Evolutionary conservation across 2,888 invertebrate genomes (phyloP).

Genomic region (Pycnomerus fuliginosus): DNA sequence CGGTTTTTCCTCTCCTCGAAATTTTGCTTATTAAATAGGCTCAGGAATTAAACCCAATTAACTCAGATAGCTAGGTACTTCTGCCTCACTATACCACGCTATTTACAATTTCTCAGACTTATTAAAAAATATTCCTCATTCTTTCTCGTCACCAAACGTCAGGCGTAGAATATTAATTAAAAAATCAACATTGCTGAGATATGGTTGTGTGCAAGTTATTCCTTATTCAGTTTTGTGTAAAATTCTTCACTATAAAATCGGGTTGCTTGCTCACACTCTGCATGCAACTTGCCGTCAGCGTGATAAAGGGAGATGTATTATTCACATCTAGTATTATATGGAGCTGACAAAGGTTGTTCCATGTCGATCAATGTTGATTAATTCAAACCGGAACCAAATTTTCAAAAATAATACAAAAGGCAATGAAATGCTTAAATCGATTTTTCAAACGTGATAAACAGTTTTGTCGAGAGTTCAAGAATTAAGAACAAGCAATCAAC

Average conservation of each 20-base stretch:
- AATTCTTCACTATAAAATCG: no score
- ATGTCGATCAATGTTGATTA: constrained; percentile 12
- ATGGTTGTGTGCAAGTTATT: no score
- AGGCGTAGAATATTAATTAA: neutral
- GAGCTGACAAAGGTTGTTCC: constrained; percentile 12
- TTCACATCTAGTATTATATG: constrained; percentile 12
- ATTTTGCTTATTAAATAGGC: constrained; percentile 19
- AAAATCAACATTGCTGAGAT: neutral
- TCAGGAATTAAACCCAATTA: constrained; percentile 21
- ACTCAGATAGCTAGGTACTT: constrained; percentile 13
- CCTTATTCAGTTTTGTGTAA: no score
- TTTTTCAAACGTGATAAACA: no score
- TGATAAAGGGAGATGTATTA: constrained; percentile 6
- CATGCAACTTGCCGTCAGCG: constrained; percentile 3
- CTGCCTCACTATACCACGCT: constrained; percentile 1
- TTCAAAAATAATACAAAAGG: constrained; percentile 9
- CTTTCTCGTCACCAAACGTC: neutral
- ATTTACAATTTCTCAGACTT: neutral
- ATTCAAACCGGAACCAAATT: constrained; percentile 5
- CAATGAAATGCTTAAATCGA: no score
- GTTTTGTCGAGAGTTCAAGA: no score
- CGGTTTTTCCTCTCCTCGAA: constrained; percentile 15
- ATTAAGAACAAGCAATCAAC: no score
- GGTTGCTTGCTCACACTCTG: no score
- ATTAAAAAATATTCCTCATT: neutral